Evolutionary conservation across 2,113 vertebrate species (phyloP), one percentile per base, ranked within the genome.

Genomic region (Lampris megalopsis): DNA sequence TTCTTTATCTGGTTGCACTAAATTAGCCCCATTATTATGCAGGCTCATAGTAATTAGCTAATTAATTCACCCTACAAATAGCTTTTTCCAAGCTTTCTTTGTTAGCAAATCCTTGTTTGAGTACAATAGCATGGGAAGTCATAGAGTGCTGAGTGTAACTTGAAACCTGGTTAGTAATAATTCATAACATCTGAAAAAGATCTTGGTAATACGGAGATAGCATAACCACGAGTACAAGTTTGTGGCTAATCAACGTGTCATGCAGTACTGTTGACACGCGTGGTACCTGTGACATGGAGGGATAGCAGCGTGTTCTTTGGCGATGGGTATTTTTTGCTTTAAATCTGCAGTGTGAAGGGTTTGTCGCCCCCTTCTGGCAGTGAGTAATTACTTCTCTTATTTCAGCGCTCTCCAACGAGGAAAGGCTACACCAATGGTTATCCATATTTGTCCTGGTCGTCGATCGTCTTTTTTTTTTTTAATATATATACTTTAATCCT

Each of bases 1-100:
- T 73, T 88, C 66, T 86, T 79, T 82, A 81, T 85, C 68, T 86
- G 10, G 10, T 36, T 57, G 73, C 52, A 63, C 70, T 66, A 83
- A 89, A 90, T 83, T 58, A 90, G 70, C 70, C 78, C 62, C 77
- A 85, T 89, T 91, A 89, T 80, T 72, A 89, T 80, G 84, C 80
- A 87, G 78, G 80, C 2, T 9, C 79, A 85, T 85, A 74, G 57
- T 88, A 86, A 89, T 89, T 76, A 84, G 68, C 81, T 89, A 79
- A 89, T 89, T 88, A 82, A 82, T 90, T 86, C 81, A 69, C 63
- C 57, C 42, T 53, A 56, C 68, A 80, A 79, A 85, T 79, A 64
- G 50, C 64, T 85, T 84, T 73, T 79, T 24, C 24, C 24, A 81
- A 72, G 57, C 62, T 84, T 61, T 66, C 58, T 48, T 42, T 74